Evolutionary conservation across 2,113 vertebrate genomes (phyloP), one percentile per base, ranked within the genome.

Genomic region (Epinephelus lanceolatus): DNA sequence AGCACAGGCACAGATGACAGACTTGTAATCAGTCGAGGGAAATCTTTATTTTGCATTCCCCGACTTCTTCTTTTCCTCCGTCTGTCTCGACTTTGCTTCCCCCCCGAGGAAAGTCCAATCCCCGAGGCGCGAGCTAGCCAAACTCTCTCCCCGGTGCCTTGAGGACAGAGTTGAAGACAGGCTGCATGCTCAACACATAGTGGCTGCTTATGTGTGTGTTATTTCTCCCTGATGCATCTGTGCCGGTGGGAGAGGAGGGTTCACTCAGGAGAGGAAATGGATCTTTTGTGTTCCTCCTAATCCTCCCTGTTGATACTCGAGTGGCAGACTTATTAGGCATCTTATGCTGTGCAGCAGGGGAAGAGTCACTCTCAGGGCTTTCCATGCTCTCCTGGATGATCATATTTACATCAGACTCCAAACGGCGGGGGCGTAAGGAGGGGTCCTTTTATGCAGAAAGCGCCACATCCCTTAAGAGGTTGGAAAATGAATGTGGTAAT

Each of bases 281-380:
- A 65, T 86, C 79, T 87, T 83, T 88, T 83, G 79, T 80, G 72
- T 78, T 78, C 37, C 71, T 74, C 55, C 70, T 83, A 90, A 93
- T 85, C 85, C 79, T 83, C 73, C 47, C 81, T 74, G 85, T 77
- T 78, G 83, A 71, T 63, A 51, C 83, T 85, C n/a, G 15, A 88
- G 81, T 61, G 66, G 78, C 74, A 85, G 79, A 79, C 81, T 79
- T 88, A 88, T 89, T 87, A 86, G 75, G 45, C 33, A 62, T 53
- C 72, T n/a, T 86, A 67, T 3, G 52, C 80, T 76, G 63, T 30
- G 73, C 84, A 51, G 69, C 61, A 59, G 77, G 45, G 73, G 75
- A 61, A 70, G 56, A 71, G 75, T 72, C 65, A 21, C 74, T 76
- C 80, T 80, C 17, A 21, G 71, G 52, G 68, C 61, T 63, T 37